Percentiles rank a stretch among this genome's conserved stretches.
Conservation (phyloP, 2,113 vertebrate species). For the Meles meles region DNA sequence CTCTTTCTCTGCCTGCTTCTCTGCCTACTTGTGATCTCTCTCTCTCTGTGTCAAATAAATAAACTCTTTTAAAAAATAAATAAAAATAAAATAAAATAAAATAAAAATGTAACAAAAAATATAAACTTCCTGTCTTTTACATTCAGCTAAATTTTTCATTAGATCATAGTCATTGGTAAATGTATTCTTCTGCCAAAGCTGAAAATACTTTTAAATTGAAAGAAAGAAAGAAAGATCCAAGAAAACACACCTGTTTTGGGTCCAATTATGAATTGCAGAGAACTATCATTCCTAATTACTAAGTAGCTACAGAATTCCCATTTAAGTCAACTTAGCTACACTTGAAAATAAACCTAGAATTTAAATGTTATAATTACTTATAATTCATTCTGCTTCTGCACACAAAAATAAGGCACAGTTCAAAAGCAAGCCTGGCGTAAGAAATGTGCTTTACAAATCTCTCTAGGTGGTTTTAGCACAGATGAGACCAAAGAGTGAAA, state of each 20-base stretch:
- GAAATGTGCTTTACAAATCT: constrained; percentile 52
- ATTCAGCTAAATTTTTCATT: constrained; percentile 61
- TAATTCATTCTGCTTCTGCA: constrained; percentile 80
- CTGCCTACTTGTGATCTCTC: too few relatives aligned
- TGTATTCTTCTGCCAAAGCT: constrained; percentile 52
- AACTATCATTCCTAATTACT: constrained; percentile 83
- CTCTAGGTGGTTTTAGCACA: constrained; percentile 62
- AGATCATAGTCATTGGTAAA: constrained; percentile 27
- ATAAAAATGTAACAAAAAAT: constrained; percentile 39
- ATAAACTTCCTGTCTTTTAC: constrained; percentile 4
- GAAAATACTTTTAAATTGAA: constrained; percentile 68
- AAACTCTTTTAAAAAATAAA: too few relatives aligned
- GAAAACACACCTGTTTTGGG: constrained; percentile 82
- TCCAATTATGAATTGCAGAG: constrained; percentile 78
- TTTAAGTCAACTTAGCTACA: constrained; percentile 84
- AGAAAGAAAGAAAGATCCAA: background rate
- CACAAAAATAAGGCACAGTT: constrained; percentile 73
- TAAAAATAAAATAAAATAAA: too few relatives aligned
- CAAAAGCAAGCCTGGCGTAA: constrained; percentile 46
- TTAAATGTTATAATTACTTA: constrained; percentile 84
- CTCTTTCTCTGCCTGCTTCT: too few relatives aligned
- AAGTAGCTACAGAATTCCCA: constrained; percentile 80
- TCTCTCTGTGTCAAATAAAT: too few relatives aligned
- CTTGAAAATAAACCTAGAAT: constrained; percentile 84
- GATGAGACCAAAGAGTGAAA: constrained; percentile 52